Evolutionary conservation across 1,140 invertebrate genomes (phyloP), one percentile per base, ranked within the genome.

Genomic region (Drosophila rufa): DNA sequence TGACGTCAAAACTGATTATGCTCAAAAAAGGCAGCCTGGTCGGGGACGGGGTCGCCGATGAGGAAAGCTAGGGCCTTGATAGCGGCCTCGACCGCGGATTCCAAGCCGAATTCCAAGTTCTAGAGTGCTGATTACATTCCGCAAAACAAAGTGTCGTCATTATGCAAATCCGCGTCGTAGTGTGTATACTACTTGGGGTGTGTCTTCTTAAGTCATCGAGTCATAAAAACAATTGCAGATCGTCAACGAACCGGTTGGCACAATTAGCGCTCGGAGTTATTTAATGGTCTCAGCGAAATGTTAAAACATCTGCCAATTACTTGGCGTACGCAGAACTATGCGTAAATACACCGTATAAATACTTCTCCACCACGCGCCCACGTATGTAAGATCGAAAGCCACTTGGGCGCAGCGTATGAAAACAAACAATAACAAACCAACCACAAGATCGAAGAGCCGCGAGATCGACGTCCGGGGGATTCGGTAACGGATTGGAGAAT

Each of bases 121-220:
- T 36, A 36, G 27, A 45, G 27, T n/a, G 50, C 42, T 61, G 57
- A 61, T 58, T 78, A 57, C 51, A 53, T 22, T 3, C 25, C 17
- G 9, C 42, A 40, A 36, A 40, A 73, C 36, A 59, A 73, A 65
- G 45, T 79, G 76, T 73, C 76, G 76, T 79, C 76, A 79, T 79
- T 79, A 79, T 79, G 75, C 67, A 79, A 79, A 79, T 78, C 43
- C 56, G n/a, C 6, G n/a, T 15, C 25, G n/a, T 71, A 36, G 38
- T 17, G 47, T 25, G 17, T 58, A 58, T 48, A 43, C 30, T 53
- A 45, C 42, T 46, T 64, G 22, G 51, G 76, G 75, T 71, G 76
- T 73, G 76, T 79, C 66, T 58, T 57, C 58, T 79, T 71, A 71
- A 62, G 75, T 79, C 76, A 79, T 78, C 58, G 61, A 55, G 53